phyloP scores from a whole-genome alignment of 2,888 invertebrate genomes.

The Pandemis cinnamomeana region DNA sequence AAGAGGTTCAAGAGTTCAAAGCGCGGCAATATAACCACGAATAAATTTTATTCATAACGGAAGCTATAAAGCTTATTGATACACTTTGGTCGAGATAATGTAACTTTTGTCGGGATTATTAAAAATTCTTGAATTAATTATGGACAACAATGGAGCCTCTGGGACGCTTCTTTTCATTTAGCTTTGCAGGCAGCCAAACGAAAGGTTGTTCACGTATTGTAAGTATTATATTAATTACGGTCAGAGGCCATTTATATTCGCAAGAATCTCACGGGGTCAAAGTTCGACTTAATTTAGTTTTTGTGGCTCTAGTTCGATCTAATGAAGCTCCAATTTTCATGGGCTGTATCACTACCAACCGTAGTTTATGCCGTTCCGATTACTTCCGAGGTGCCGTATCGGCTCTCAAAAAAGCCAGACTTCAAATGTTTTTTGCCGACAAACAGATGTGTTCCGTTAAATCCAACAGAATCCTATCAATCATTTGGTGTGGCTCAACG shows the following conservation, averaged over 20 bases:
- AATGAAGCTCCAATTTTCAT: slow-evolving; percentile 2
- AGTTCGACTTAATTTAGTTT: slow-evolving; percentile 30
- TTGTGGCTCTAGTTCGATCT: slow-evolving; percentile 4
- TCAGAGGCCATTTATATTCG: slow-evolving; percentile 28
- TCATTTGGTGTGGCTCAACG: slow-evolving; percentile 9
- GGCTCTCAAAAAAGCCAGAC: not conserved
- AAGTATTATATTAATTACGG: slow-evolving; percentile 30
- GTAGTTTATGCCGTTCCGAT: no score
- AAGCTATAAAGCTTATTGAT: slow-evolving; percentile 20
- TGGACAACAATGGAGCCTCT: slow-evolving; percentile 13
- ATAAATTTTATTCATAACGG: slow-evolving; percentile 12
- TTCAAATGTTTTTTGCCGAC: slow-evolving; percentile 11
- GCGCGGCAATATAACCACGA: not conserved
- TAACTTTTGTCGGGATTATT: not conserved
- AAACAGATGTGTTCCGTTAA: slow-evolving; percentile 35
- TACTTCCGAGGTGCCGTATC: not conserved
- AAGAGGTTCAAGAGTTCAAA: slow-evolving; percentile 33
- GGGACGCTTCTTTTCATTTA: not conserved
- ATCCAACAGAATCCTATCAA: slow-evolving; percentile 24
- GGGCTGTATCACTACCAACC: no score
- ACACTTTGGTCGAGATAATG: not conserved
- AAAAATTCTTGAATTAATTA: slow-evolving; percentile 11
- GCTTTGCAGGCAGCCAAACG: slow-evolving; percentile 1
- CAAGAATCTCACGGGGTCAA: slow-evolving; percentile 28
- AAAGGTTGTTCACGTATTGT: slow-evolving; percentile 22